Evolutionary conservation across 2,797 vertebrate genomes (phyloP).

Genomic region (Acanthornis magna): DNA sequence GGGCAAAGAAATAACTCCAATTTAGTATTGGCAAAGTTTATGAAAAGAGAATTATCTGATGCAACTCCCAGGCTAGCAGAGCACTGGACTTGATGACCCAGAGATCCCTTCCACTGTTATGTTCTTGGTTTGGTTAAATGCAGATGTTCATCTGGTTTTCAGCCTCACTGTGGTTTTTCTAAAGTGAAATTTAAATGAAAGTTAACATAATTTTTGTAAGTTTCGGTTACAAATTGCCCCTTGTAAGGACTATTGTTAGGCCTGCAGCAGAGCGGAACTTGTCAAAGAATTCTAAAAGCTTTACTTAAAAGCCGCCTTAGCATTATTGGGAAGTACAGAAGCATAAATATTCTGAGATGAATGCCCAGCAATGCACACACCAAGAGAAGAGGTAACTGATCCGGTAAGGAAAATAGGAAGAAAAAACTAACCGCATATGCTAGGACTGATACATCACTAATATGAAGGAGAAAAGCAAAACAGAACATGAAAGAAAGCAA

Average conservation of each 20-base stretch:
- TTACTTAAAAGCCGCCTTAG: not conserved
- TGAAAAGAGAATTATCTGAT: conserved; percentile 60
- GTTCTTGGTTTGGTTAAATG: conserved; percentile 42
- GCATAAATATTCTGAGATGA: not conserved
- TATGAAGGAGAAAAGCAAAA: not conserved
- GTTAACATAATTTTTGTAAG: conserved; percentile 41
- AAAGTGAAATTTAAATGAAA: conserved; percentile 60
- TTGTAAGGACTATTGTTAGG: not conserved
- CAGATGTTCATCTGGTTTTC: conserved; percentile 53
- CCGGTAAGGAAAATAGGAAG: not conserved
- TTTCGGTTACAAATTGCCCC: conserved; percentile 40
- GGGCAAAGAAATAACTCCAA: conserved; percentile 65
- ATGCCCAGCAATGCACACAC: not conserved
- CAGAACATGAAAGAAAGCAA: not conserved
- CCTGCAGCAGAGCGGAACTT: not conserved
- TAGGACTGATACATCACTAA: not conserved
- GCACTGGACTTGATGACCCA: conserved; percentile 63
- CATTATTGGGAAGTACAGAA: not conserved
- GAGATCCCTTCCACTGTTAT: conserved; percentile 48
- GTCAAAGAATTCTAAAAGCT: not conserved
- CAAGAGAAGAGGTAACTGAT: not conserved
- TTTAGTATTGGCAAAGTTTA: conserved; percentile 56
- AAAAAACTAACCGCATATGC: not conserved
- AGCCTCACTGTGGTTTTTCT: conserved; percentile 47
- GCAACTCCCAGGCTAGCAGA: conserved; percentile 53